Evolutionary conservation across 1,140 invertebrate species (phyloP).

Genomic region (Drosophila albomicans): DNA sequence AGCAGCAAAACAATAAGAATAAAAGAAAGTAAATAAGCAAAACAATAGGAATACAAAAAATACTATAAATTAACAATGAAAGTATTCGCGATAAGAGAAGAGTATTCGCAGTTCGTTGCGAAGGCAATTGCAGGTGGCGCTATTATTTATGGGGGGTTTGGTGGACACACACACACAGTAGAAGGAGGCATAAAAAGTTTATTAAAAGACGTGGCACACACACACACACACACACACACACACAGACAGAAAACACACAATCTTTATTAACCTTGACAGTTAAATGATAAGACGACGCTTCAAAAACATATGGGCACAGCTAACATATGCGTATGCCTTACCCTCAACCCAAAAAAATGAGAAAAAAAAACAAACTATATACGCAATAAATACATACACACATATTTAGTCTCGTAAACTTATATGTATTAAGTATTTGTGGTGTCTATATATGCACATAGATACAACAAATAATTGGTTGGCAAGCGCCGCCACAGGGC

Average conservation of each 20-base stretch:
- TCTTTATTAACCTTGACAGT: constrained; percentile 63
- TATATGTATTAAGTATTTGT: constrained; percentile 18
- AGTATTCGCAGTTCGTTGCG: background rate
- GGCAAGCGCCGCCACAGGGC: constrained; percentile 26
- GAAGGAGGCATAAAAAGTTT: constrained; percentile 16
- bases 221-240: constrained; percentile 9
- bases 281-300: constrained; percentile 42
- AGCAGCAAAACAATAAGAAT: too few relatives aligned
- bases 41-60: too few relatives aligned
- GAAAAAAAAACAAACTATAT: background rate
- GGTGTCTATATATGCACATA: constrained; percentile 50
- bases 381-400: constrained; percentile 3
- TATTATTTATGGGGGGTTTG: constrained; percentile 17
- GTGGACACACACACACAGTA: constrained; percentile 9
- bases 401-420: constrained; percentile 1
- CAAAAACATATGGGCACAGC: constrained; percentile 19
- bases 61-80: too few relatives aligned
- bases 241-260: background rate
- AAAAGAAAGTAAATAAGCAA: too few relatives aligned
- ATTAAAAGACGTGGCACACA: constrained; percentile 21
- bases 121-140: background rate
- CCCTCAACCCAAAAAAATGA: background rate
- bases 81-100: background rate
- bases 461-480: constrained; percentile 61
- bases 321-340: background rate